A percentile compares a stretch with the other conserved stretches of the same genome.
phyloP scores from a whole-genome alignment of 53 echinoderm and acorn worm genomes.

The Glandiceps talaboti region DNA sequence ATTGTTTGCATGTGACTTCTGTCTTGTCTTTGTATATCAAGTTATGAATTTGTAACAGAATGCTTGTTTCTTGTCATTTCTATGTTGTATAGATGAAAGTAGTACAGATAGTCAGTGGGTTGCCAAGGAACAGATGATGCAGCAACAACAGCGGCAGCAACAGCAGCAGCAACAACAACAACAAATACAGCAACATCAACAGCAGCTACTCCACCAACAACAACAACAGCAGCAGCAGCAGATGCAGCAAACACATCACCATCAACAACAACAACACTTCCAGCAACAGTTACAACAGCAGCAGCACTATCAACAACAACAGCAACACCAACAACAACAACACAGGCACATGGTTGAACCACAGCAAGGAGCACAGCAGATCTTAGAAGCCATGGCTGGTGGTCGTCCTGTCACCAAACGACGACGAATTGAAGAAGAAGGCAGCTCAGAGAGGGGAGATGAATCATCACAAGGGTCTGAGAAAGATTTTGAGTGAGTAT shows the following conservation, averaged over 20 bases:
- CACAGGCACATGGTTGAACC: background rate
- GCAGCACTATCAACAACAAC: constrained; percentile 14
- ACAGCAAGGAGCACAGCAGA: background rate
- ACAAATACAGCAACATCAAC: constrained; percentile 28
- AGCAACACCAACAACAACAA: constrained; percentile 14
- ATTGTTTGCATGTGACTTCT: too few species aligned
- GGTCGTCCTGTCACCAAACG: constrained; percentile 55
- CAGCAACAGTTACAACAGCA: constrained; percentile 31
- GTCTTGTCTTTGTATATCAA: too few species aligned
- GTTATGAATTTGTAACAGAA: background rate
- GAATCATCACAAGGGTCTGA: constrained; percentile 80
- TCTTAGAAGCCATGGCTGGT: constrained; percentile 16
- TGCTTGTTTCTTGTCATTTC: background rate
- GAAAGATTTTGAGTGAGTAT: constrained; percentile 86
- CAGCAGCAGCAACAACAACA: constrained; percentile 29
- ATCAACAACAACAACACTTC: constrained; percentile 26
- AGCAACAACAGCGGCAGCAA: constrained; percentile 43
- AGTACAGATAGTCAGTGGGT: background rate
- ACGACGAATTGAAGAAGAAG: constrained; percentile 62
- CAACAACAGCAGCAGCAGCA: constrained; percentile 22
- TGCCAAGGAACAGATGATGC: background rate
- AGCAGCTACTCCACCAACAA: constrained; percentile 37
- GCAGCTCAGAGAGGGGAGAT: constrained; percentile 1
- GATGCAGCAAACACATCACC: too few species aligned
- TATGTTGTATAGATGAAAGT: background rate